Conservation (phyloP, 2,113 vertebrate species). For the Tylochromis polylepis region DNA sequence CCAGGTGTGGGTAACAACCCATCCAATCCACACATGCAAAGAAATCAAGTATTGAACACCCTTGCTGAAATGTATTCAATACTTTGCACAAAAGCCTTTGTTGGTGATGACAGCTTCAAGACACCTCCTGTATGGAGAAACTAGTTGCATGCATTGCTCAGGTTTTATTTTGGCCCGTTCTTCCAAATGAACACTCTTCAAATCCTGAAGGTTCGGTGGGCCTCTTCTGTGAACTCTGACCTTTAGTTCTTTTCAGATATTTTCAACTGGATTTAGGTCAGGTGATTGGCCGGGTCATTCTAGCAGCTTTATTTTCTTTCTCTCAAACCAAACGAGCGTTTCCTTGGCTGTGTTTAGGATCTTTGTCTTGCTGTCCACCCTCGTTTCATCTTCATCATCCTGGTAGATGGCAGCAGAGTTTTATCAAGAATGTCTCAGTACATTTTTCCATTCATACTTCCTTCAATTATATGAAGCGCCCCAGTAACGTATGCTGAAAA, state of each 20-base stretch:
- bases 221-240: neutral
- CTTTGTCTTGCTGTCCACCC: neutral
- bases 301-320: neutral
- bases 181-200: neutral
- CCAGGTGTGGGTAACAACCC: too few species aligned
- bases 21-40: too few species aligned
- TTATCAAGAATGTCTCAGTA: neutral
- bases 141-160: neutral
- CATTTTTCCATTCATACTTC: neutral
- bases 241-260: neutral
- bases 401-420: rapidly evolving
- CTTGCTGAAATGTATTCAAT: too few species aligned
- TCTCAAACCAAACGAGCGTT: neutral
- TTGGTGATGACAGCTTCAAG: neutral
- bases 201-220: neutral
- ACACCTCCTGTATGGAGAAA: neutral
- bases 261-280: neutral
- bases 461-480: neutral
- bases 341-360: neutral
- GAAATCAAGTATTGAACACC: too few species aligned
- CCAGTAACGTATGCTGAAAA: neutral
- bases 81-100: neutral
- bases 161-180: neutral
- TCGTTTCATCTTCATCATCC: neutral
- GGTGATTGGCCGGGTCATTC: neutral